Evolutionary conservation across 2,797 vertebrate genomes (phyloP).

Genomic region (Sebastes oblongus): DNA sequence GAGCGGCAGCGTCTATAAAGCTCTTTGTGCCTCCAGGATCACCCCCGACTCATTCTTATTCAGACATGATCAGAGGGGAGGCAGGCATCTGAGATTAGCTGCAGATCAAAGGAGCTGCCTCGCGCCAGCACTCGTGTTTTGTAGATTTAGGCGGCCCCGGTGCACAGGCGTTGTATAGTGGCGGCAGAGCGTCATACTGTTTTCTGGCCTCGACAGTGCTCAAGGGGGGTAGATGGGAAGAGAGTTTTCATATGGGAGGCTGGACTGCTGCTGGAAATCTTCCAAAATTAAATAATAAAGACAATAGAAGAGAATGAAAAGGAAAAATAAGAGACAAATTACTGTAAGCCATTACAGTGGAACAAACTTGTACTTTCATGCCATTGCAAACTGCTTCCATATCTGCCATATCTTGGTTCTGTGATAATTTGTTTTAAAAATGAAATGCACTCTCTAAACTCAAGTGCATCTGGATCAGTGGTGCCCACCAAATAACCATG

Average conservation of each 20-base stretch:
- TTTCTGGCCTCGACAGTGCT: conserved; percentile 70
- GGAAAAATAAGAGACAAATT: conserved; percentile 44
- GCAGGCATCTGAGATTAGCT: conserved; percentile 85
- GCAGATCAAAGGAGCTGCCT: conserved; percentile 83
- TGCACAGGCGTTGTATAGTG: conserved; percentile 64
- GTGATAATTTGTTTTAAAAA: conserved; percentile 76
- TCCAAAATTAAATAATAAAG: conserved; percentile 71
- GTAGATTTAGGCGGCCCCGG: conserved; percentile 78
- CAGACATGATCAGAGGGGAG: conserved; percentile 85
- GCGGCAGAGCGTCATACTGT: conserved; percentile 68
- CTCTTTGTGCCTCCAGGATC: conserved; percentile 83
- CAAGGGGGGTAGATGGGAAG: conserved; percentile 64
- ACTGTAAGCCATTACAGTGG: conserved; percentile 51
- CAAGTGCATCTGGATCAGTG: conserved; percentile 66
- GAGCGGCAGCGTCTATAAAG: conserved; percentile 73
- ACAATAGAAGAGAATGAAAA: conserved; percentile 57
- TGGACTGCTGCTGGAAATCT: conserved; percentile 61
- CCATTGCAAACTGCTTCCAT: conserved; percentile 68
- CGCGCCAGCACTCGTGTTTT: conserved; percentile 80
- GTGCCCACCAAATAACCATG: conserved; percentile 70
- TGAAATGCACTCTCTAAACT: conserved; percentile 72
- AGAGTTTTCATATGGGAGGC: conserved; percentile 63
- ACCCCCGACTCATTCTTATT: conserved; percentile 84
- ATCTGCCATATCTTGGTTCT: conserved; percentile 68
- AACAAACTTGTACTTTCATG: conserved; percentile 58